Base-by-base conservation (phyloP, 37 sponge, comb jelly and placozoan species). In the Bolinopsis microptera region DNA sequence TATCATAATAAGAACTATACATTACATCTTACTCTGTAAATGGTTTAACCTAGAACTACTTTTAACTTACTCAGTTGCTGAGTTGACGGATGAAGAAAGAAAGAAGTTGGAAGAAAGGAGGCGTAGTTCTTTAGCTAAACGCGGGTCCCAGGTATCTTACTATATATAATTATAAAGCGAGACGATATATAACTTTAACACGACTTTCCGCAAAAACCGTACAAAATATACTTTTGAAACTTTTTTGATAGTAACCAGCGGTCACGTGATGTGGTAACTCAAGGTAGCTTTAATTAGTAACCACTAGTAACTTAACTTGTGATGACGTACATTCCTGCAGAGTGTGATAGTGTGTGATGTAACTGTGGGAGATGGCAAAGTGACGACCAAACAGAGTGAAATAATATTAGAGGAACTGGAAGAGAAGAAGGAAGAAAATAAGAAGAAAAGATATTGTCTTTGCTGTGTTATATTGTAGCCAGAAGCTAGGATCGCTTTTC, bases 381-480 rank as follows among this genome's bases (percentile, higher is more conserved):
- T 72, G 26, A 72, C 75, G 75, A 72, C 75, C 5, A 72, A 72
- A 28, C 75, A 72, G 75, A 72, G 75, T 72, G 75, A 72, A n/a
- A 72, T 72, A 23, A 72, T 72, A 5, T 5, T 72, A 24, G 75
- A 72, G 26, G 75, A 72, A 2, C 22, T 23, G 31, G 75, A 72
- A 28, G 3, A n/a, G 31, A 72, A 72, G 75, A 72, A 72, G 26
- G 75, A 72, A n/a, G 75, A 72, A 21, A n/a, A 72, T 8, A 72
- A 72, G 26, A 72, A 72, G 75, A 72, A 21, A 2, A 5, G 26
- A n/a, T n/a, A n/a, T n/a, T n/a, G n/a, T n/a, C 2, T 24, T 8
- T 72, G 75, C 31, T 72, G 75, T 28, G 75, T 72, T n/a, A 72
- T 72, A 3, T 72, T 72, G 75, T 72, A 72, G 75, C 13, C 61